Percentiles rank a stretch among this genome's conserved stretches.
phyloP scores from a whole-genome alignment of 2,888 invertebrate genomes.

The Eulithis prunata region DNA sequence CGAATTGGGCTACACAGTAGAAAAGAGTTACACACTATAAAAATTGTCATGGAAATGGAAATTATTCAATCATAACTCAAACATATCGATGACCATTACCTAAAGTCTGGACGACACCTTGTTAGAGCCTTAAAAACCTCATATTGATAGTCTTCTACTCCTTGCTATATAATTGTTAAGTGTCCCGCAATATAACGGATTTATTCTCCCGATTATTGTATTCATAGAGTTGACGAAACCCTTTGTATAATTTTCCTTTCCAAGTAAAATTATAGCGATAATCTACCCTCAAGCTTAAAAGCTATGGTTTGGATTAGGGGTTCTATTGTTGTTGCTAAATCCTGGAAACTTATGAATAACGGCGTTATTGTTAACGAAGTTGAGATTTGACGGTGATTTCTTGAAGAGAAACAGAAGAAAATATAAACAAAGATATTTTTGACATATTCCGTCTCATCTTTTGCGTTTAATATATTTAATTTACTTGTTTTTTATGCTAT shows the following conservation, averaged over 20 bases:
- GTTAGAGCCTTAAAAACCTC: background rate
- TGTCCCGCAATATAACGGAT: conserved; percentile 49
- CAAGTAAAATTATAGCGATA: conserved; percentile 40
- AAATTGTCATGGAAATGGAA: no score
- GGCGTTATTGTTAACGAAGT: conserved; percentile 23
- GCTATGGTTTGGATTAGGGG: conserved; percentile 39
- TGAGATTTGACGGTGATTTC: conserved; percentile 12
- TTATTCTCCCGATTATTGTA: conserved; percentile 56
- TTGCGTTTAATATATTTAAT: background rate
- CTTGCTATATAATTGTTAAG: background rate
- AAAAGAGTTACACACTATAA: no score
- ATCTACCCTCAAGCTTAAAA: conserved; percentile 34
- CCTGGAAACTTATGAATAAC: conserved; percentile 27
- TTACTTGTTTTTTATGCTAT: background rate
- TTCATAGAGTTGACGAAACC: conserved; percentile 53
- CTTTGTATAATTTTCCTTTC: conserved; percentile 54
- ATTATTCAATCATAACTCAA: no score
- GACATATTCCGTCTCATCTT: background rate
- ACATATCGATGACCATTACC: no score
- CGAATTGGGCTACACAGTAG: no score
- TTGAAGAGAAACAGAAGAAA: no score
- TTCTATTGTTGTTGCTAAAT: conserved; percentile 40
- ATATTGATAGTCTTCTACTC: conserved; percentile 8
- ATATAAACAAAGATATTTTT: background rate
- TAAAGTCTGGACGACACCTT: no score